phyloP scores from a whole-genome alignment of 2,797 vertebrate species.

The Mormyrus hasselquistii region DNA sequence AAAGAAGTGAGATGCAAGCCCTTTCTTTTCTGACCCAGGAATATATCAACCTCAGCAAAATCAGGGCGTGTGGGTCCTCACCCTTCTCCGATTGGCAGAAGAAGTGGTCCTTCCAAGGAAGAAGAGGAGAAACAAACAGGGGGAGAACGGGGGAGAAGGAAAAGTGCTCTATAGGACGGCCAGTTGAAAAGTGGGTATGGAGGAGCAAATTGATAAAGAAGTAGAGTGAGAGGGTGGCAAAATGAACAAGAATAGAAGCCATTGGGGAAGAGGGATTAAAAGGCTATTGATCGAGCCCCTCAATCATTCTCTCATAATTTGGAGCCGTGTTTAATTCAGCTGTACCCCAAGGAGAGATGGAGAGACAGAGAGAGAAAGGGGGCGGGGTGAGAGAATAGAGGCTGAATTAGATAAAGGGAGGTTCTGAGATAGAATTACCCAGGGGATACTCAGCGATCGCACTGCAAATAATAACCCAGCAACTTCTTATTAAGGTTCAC shows the following conservation, averaged over 20 bases:
- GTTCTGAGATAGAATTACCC: not conserved
- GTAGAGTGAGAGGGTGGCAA: conserved; percentile 28
- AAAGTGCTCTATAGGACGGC: not conserved
- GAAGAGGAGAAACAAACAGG: not conserved
- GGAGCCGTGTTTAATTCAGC: conserved; percentile 60
- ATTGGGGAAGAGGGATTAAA: conserved; percentile 52
- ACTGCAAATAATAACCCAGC: not conserved
- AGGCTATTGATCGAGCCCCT: conserved; percentile 52
- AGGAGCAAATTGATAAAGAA: conserved; percentile 22
- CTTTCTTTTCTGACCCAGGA: not conserved
- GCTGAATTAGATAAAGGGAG: conserved; percentile 17
- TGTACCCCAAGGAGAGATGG: conserved; percentile 32
- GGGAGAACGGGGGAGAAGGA: not conserved
- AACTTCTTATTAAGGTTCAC: not conserved
- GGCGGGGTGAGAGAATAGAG: conserved; percentile 5
- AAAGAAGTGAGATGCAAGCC: not conserved
- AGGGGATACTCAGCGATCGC: not conserved
- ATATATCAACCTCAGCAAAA: not conserved
- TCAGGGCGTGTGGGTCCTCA: not conserved
- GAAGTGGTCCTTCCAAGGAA: not conserved
- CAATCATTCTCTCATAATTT: conserved; percentile 52
- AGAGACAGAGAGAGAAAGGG: conserved; percentile 37
- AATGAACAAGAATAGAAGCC: conserved; percentile 38
- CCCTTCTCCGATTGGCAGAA: not conserved
- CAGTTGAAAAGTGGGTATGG: conserved; percentile 13